These are phyloP conservation scores for Uloborus plumipes DNA, from an alignment of 2,888 invertebrate genomes.

Conservation along the genomic window DNA sequence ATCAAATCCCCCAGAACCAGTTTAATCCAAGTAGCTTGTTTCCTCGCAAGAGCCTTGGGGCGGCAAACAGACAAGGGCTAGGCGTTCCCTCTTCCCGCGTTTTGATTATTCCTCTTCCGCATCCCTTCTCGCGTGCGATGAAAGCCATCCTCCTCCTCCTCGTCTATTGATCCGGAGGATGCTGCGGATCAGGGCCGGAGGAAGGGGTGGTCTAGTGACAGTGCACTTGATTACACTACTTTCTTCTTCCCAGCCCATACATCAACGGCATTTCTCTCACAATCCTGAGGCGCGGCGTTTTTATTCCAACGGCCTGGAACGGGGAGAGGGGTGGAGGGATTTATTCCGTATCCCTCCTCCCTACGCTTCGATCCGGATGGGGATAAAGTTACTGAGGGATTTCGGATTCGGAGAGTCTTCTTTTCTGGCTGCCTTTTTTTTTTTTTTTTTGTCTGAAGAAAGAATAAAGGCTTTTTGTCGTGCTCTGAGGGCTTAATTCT, in stretches of 20 bases:
- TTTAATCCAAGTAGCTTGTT: no score
- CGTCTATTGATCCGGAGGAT: not conserved
- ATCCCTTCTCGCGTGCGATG: not conserved
- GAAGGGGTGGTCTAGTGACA: slow-evolving; percentile 43
- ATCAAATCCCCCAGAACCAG: no score
- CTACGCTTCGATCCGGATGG: not conserved
- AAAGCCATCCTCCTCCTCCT: not conserved
- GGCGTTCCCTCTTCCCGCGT: not conserved
- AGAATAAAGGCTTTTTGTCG: no score
- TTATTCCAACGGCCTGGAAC: slow-evolving; percentile 23
- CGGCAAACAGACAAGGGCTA: no score
- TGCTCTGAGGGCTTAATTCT: no score
- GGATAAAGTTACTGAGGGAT: slow-evolving; percentile 6
- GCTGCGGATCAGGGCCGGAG: no score
- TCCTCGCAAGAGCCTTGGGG: no score
- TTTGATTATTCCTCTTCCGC: slow-evolving; percentile 35
- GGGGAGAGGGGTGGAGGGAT: slow-evolving; percentile 14
- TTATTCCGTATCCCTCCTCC: slow-evolving; percentile 21
- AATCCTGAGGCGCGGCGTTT: slow-evolving; percentile 34
- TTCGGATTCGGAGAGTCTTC: not conserved
- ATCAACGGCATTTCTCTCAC: slow-evolving; percentile 25
- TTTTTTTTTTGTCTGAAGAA: no score
- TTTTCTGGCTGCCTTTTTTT: no score
- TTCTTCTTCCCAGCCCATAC: slow-evolving; percentile 31
- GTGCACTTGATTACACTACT: slow-evolving; percentile 53